These are phyloP conservation scores for Globia sparganii DNA, from an alignment of 2,888 invertebrate species.

Conservation along the genomic window DNA sequence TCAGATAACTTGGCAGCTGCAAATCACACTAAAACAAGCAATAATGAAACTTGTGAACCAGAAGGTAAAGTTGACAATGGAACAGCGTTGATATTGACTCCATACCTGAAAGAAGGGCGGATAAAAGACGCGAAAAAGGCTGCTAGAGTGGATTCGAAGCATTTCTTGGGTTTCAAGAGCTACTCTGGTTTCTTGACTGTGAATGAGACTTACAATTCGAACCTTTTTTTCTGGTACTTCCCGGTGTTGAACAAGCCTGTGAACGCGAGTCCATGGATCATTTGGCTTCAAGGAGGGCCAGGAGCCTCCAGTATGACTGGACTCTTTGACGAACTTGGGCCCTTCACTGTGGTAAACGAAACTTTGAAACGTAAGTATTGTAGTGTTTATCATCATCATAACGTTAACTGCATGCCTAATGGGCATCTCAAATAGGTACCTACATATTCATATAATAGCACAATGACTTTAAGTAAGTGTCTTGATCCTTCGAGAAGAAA, in stretches of 20 bases:
- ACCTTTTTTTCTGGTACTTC: slow-evolving; percentile 96
- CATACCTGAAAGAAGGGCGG: slow-evolving; percentile 79
- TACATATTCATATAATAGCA: background rate
- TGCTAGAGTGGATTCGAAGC: slow-evolving; percentile 74
- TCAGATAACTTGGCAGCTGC: slow-evolving; percentile 54
- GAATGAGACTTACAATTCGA: slow-evolving; percentile 93
- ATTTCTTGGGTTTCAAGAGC: slow-evolving; percentile 85
- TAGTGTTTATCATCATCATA: background rate
- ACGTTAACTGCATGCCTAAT: background rate
- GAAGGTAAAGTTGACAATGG: slow-evolving; percentile 72
- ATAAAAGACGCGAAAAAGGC: slow-evolving; percentile 81
- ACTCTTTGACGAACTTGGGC: slow-evolving; percentile 86
- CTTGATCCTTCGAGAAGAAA: background rate
- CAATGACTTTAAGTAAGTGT: background rate
- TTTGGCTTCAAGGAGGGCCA: slow-evolving; percentile 98
- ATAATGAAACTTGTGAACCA: slow-evolving; percentile 52
- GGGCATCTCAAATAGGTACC: background rate
- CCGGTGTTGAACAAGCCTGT: slow-evolving; percentile 87
- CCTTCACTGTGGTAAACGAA: slow-evolving; percentile 72
- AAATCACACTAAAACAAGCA: slow-evolving; percentile 47
- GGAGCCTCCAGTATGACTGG: slow-evolving; percentile 92
- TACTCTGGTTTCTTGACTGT: slow-evolving; percentile 92
- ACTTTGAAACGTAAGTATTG: slow-evolving; percentile 72
- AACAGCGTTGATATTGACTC: slow-evolving; percentile 81
- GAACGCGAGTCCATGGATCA: slow-evolving; percentile 91